These are phyloP conservation scores for Strigops habroptila DNA, from an alignment of 2,113 vertebrate genomes.

Conservation along the genomic window DNA sequence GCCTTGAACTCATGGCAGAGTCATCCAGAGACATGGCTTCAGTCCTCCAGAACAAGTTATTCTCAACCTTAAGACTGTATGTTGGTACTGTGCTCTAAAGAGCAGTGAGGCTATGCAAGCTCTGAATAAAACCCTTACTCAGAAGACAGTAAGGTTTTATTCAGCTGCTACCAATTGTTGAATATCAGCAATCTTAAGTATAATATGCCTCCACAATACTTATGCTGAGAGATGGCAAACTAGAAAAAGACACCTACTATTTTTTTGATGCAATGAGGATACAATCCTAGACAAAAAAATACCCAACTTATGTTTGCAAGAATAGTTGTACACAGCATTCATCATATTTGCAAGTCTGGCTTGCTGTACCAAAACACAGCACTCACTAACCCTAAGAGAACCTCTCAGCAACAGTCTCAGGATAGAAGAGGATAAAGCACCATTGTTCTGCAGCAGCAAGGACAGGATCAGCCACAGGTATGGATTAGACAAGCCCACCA, in stretches of 20 bases:
- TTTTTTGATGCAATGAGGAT: neutral
- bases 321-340: neutral
- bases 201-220: neutral
- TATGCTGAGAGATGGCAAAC: neutral
- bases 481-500: neutral
- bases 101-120: neutral
- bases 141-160: neutral
- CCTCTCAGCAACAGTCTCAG: neutral
- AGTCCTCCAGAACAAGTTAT: neutral
- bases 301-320: neutral
- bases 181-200: neutral
- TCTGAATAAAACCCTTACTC: neutral
- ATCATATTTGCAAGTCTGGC: neutral
- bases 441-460: neutral
- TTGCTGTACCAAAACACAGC: neutral
- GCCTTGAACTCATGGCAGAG: neutral
- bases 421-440: neutral
- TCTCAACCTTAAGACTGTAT: neutral
- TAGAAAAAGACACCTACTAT: neutral
- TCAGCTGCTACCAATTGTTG: neutral
- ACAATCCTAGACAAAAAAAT: neutral
- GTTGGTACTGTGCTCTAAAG: neutral
- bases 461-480: neutral
- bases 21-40: neutral
- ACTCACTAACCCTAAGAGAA: neutral